Evolutionary conservation across 2,113 vertebrate species (phyloP), one percentile per base, ranked within the genome.

Genomic region (Promerops cafer): DNA sequence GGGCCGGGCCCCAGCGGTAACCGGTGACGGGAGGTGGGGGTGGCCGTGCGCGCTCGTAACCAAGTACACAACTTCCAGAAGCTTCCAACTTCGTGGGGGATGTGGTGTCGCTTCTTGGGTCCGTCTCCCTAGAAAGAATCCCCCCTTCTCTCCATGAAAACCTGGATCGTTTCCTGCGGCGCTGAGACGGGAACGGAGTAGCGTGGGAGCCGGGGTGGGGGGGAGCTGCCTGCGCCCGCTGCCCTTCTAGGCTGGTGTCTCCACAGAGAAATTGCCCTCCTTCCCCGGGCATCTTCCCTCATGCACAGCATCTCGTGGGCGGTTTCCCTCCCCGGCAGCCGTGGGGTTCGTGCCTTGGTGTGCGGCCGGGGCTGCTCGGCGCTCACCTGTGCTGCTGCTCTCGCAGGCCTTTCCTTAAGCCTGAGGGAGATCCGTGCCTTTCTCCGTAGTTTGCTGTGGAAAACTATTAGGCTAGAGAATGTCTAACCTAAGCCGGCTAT

Each of bases 61-160:
- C 15, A 75, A 84, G 56, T 44, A 7, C 44, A 68, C 61, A 76
- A 92, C 88, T 94, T 97, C 92, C 57, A 93, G 95, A 97, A 96
- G 65, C 70, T 94, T 97, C 94, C 33, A 7, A 71, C 53, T 91
- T 82, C 19, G 33, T 2, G 70, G 53, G 60, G 78, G 78, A 37
- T 70, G 70, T 6, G 53, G 20, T 60, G 61, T 45, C 18, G 42
- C 81, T 64, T 17, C 44, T 60, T 17, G 56, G 42, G 33, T 52
- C 23, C 44, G 22, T 45, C 44, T 59, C 18, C 23, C 18, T 8
- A 17, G 66, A 24, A 33, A 9, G 60, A 11, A 61, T 59, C 5
- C 33, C 70, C 33, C 6, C 40, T 19, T 44, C 12, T 40, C 42
- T 71, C 81, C n/a, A 0, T 61, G 40, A 18, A 16, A 72, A 5